A percentile compares a stretch with the other conserved stretches of the same genome.
Conservation (phyloP, 2,113 vertebrate genomes). For the Bothrops jararaca region DNA sequence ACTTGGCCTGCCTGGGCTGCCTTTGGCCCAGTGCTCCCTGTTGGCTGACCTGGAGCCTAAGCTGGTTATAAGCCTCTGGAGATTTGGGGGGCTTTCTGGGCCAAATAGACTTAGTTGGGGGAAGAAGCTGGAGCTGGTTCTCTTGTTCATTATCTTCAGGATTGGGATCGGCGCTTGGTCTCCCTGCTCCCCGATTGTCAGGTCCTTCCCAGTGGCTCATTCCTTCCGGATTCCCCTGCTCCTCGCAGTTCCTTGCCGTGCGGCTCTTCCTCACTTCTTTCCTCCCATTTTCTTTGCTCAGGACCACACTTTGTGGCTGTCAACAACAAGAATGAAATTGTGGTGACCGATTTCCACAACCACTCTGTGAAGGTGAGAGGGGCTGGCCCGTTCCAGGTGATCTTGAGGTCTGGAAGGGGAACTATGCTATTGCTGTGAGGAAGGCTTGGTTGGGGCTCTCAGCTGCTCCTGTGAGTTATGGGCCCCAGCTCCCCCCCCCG, state of each 20-base stretch:
- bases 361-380: constrained; percentile 92
- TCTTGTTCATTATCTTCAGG: background rate
- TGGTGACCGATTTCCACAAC: constrained; percentile 97
- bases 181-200: background rate
- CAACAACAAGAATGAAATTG: constrained; percentile 96
- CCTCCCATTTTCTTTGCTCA: constrained; percentile 48
- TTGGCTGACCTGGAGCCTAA: background rate
- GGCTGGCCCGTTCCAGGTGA: background rate
- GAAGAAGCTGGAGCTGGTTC: background rate
- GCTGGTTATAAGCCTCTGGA: background rate
- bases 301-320: constrained; percentile 97
- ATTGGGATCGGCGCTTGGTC: background rate
- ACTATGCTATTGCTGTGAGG: background rate
- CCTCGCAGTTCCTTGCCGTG: background rate
- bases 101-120: fast-evolving
- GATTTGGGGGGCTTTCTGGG: background rate
- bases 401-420: background rate
- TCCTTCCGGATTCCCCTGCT: background rate
- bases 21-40: background rate
- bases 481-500: background rate
- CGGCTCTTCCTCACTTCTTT: background rate
- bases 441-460: background rate
- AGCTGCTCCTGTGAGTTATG: background rate
- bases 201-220: no score
- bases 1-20: background rate